Percentiles rank a stretch among this genome's conserved stretches.
Conservation (phyloP, 2,113 vertebrate genomes). For the Amphilophus citrinellus region DNA sequence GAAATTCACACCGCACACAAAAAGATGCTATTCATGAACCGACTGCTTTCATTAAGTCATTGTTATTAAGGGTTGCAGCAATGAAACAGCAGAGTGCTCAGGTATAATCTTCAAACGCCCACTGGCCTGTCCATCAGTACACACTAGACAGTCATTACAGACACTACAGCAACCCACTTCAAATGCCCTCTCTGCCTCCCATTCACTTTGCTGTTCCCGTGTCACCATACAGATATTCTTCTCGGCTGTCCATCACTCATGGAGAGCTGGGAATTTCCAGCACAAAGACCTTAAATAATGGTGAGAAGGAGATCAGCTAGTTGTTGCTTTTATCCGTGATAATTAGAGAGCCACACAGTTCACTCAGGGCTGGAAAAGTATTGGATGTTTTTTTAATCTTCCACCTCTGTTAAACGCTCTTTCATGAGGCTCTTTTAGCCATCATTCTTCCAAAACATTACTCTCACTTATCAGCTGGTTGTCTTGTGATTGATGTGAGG, state of each 20-base stretch:
- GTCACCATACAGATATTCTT: conserved; percentile 52
- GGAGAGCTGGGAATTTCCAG: conserved; percentile 18
- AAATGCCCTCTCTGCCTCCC: conserved; percentile 44
- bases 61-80: conserved; percentile 26
- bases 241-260: conserved; percentile 47
- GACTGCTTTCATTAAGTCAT: conserved; percentile 43
- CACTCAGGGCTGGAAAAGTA: not conserved
- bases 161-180: conserved; percentile 61
- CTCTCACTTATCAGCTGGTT: not conserved
- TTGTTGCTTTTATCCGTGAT: conserved; percentile 31
- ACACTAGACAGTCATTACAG: conserved; percentile 63
- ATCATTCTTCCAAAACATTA: not conserved
- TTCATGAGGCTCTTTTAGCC: conserved; percentile 17
- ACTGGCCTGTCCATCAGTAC: conserved; percentile 56
- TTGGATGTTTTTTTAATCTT: conserved; percentile 46
- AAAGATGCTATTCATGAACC: conserved; percentile 18
- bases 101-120: conserved; percentile 71
- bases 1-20: conserved; percentile 5
- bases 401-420: conserved; percentile 39
- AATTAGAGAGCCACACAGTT: conserved; percentile 28
- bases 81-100: conserved; percentile 47
- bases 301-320: conserved; percentile 1
- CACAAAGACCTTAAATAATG: conserved; percentile 45
- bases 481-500: conserved; percentile 23
- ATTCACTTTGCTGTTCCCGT: conserved; percentile 33